A percentile compares a stretch with the other conserved stretches of the same genome.
Conservation (phyloP, 2,888 invertebrate genomes). For the Cecidostiba fungosa region DNA sequence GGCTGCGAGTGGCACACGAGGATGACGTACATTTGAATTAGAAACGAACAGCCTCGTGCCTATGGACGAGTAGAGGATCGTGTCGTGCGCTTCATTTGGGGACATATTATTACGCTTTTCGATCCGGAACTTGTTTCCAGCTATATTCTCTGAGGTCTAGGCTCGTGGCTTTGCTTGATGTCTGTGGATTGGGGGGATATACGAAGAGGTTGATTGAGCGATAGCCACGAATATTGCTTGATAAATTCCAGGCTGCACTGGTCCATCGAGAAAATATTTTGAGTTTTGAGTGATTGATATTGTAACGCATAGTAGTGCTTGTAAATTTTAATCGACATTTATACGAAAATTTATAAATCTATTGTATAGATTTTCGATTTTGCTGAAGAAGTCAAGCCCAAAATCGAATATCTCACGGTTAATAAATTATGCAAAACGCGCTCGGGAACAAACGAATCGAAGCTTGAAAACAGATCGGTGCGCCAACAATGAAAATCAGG, state of each 20-base stretch:
- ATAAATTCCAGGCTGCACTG: neutral
- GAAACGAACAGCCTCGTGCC: constrained; percentile 46
- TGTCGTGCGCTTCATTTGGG: neutral
- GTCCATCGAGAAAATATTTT: too few species aligned
- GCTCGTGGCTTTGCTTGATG: neutral
- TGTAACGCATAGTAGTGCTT: too few species aligned
- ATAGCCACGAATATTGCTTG: neutral
- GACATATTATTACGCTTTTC: neutral
- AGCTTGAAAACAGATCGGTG: too few species aligned
- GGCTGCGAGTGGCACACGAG: constrained; percentile 44
- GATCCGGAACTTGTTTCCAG: neutral
- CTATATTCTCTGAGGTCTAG: neutral
- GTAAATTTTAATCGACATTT: too few species aligned
- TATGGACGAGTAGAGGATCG: neutral
- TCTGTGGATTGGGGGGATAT: neutral
- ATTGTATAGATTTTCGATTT: too few species aligned
- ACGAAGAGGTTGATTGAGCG: neutral
- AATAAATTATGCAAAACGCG: neutral
- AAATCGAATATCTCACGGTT: neutral
- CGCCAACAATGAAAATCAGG: neutral
- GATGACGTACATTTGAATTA: constrained; percentile 52
- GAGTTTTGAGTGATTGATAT: too few species aligned
- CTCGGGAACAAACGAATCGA: neutral
- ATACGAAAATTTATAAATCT: too few species aligned
- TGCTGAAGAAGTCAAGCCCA: neutral